Conservation (phyloP, 2,888 invertebrate species). For the Pilophorus perplexus region DNA sequence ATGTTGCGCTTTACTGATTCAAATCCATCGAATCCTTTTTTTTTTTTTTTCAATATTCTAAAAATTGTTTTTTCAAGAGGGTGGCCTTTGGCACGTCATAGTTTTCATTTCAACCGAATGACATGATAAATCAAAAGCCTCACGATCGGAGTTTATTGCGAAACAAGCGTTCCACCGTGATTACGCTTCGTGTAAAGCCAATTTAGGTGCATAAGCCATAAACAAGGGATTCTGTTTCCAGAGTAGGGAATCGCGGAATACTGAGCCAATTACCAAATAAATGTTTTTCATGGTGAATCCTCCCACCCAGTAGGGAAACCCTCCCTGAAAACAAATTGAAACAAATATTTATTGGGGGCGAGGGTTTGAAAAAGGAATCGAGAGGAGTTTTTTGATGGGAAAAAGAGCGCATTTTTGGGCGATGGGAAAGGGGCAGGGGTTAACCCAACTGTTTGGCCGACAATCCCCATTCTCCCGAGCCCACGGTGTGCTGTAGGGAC, state of each 20-base stretch:
- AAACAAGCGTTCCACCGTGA: neutral
- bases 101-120: neutral
- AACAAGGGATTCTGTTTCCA: slow-evolving; percentile 3
- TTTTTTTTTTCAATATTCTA: too few relatives aligned
- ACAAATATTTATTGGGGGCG: slow-evolving; percentile 36
- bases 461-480: slow-evolving; percentile 13
- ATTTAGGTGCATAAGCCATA: slow-evolving; percentile 18
- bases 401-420: slow-evolving; percentile 1
- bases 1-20: too few relatives aligned
- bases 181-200: slow-evolving; percentile 29
- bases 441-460: slow-evolving; percentile 29
- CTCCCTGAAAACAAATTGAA: slow-evolving; percentile 31
- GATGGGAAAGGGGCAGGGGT: neutral
- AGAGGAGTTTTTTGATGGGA: slow-evolving; percentile 13
- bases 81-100: too few relatives aligned
- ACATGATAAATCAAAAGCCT: slow-evolving; percentile 13
- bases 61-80: too few relatives aligned
- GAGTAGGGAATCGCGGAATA: slow-evolving; percentile 5
- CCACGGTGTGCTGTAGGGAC: neutral
- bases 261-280: slow-evolving; percentile 45
- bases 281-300: slow-evolving; percentile 38
- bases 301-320: neutral
- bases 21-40: too few relatives aligned
- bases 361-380: slow-evolving; percentile 16
- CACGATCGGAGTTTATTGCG: slow-evolving; percentile 6